Base-by-base conservation (phyloP, 1,140 invertebrate genomes). In the Antheraea pernyi region DNA sequence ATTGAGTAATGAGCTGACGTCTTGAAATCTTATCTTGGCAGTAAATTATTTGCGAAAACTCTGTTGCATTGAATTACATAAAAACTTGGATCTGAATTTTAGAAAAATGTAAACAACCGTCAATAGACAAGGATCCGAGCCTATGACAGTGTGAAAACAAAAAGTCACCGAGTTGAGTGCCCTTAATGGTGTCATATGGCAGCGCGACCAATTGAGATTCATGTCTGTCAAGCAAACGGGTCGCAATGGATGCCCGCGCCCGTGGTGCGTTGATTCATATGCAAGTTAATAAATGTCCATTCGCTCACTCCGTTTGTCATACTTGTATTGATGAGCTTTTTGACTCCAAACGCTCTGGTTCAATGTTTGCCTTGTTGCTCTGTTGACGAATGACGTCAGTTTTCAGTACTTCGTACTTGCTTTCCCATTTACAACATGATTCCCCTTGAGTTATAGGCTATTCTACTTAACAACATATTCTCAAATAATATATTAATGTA, bases 171-270 rank as follows among this genome's bases (percentile, higher is more conserved):
- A 72, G 74, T 72, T 72, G 70, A 75, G 68, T 70, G 73, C 58
- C 70, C 70, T 67, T 39, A 30, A 1, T 53, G 72, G 61, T 66
- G 48, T 19, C 36, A 48, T 53, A 16, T 53, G 46, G 30, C 62
- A 53, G 37, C 64, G 39, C 39, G 68, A 70, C 64, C 81, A 86
- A 86, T 86, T 86, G 84, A 84, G 84, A 84, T 84, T 84, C 84
- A 84, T 84, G 77, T 61, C 63, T 71, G 76, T 79, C 78, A 79
- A 3, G 18, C 39, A 42, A n/a, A 53, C 46, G 10, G 46, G 46
- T 13, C 16, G 11, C 46, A 53, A 16, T 53, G 46, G 11, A 53
- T 13, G 61, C 42, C 19, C 68, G 69, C 69, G 64, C 19, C 19
- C 42, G 58, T 67, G 75, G 71, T 53, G 46, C 77, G 30, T 58